A percentile compares a stretch with the other conserved stretches of the same genome.
Conservation (phyloP, 2,888 invertebrate species). For the Phorcus lineatus region DNA sequence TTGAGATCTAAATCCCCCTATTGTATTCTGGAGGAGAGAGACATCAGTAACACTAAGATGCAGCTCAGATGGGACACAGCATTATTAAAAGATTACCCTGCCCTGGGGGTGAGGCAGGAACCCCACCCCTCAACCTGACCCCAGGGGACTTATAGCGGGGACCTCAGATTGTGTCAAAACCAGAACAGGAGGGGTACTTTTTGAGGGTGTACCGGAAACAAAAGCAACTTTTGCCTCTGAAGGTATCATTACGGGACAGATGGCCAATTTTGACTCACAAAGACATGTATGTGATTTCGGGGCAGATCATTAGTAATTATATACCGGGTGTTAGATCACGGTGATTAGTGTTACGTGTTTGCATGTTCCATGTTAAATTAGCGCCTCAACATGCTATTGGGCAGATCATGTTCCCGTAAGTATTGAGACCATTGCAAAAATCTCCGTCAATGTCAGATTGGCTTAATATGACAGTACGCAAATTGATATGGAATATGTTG, state of each 20-base stretch:
- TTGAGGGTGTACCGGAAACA: neutral
- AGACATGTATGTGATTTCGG: neutral
- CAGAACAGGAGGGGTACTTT: neutral
- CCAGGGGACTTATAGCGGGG: neutral
- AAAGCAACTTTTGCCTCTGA: neutral
- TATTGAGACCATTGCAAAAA: no score
- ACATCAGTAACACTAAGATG: neutral
- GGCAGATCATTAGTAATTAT: neutral
- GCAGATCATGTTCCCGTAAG: no score
- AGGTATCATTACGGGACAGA: neutral
- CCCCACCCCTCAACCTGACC: neutral
- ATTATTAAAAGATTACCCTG: neutral
- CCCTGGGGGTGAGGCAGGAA: neutral
- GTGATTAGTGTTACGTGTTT: neutral
- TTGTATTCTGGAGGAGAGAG: neutral
- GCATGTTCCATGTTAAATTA: neutral
- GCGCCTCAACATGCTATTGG: neutral
- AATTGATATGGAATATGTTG: no score
- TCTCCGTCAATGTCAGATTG: no score
- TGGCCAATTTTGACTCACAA: neutral
- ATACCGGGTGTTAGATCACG: neutral
- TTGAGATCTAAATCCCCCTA: neutral
- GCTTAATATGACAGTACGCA: no score
- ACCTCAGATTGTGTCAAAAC: neutral
- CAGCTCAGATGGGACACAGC: neutral